Base-by-base conservation (phyloP, 2,888 invertebrate species). In the Sinotaia quadrata region DNA sequence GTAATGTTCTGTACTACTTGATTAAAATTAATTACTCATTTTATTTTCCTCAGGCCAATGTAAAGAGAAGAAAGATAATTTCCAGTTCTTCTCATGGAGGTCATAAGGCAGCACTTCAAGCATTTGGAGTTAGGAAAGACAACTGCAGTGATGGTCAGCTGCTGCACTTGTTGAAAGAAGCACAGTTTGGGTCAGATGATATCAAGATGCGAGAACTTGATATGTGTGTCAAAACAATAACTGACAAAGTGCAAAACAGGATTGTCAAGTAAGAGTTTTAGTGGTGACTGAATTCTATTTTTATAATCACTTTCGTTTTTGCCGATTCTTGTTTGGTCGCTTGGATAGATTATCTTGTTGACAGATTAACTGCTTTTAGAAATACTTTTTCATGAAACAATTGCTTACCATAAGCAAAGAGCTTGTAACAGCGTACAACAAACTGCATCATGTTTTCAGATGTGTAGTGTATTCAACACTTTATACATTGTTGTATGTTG, bases 211-310 rank as follows among this genome's bases (percentile, higher is more conserved):
- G 95, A 80, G 92, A 95, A 75, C 91, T 94, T 0, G 92, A 93
- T 73, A 90, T 95, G 34, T 94, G 95, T 87, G 92, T 95, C 79
- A 94, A 98, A 89, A 91, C 67, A 12, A 75, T 79, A 54, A 90
- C 97, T 51, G 95, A 97, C 87, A 91, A 92, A 4, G 93, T 92
- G 80, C 97, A 96, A 61, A 97, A 98, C 84, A 92, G 93, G 54
- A 97, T 99, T 68, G 96, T 96, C 84, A 94, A 92, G 92, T 92
- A 84, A 85, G 79, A 68, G 18, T 47, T 47, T 21, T 12, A 18
- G 10, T 15, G 47, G 24, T 12, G 47, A 7, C 47, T 15, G 10
- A 18, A 47, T 12, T 7, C 47, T 47, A 7, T 7, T 1, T 18
- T 15, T 47, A 18, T 41, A 41, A 18, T 8, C 41, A 41, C 41